A percentile compares a stretch with the other conserved stretches of the same genome.
Evolutionary conservation across 2,113 vertebrate species (phyloP).

Genomic region (Anseranas semipalmata): DNA sequence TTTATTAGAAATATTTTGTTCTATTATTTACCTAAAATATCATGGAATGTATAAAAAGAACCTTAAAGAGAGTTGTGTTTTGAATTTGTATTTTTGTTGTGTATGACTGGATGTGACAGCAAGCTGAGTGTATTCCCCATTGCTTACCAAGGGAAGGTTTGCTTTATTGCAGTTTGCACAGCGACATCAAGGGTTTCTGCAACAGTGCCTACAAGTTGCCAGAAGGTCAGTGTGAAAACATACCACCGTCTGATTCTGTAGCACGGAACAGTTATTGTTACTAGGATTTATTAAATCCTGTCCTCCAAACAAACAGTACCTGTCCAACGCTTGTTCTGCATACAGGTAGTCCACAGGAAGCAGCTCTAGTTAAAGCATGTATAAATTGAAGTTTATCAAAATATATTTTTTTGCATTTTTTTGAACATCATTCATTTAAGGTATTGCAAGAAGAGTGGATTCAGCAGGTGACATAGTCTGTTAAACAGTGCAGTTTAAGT

Average conservation of each 20-base stretch:
- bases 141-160: not conserved
- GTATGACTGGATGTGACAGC: not conserved
- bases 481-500: not conserved
- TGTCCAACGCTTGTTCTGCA: not conserved
- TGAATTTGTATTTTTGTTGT: not conserved
- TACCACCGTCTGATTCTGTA: not conserved
- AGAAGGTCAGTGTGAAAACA: constrained; percentile 27
- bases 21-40: not conserved
- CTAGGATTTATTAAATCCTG: constrained; percentile 1
- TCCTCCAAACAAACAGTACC: not conserved
- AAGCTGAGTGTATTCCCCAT: not conserved
- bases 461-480: not conserved
- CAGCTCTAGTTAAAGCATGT: not conserved
- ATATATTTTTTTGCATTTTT: not conserved
- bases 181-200: constrained; percentile 39
- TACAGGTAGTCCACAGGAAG: not conserved
- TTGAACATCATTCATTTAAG: not conserved
- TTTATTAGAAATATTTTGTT: not conserved
- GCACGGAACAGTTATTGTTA: not conserved
- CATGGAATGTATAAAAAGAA: not conserved
- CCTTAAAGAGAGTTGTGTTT: not conserved
- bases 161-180: constrained; percentile 19
- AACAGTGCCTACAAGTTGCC: constrained; percentile 17
- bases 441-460: not conserved
- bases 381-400: not conserved